Percentiles rank a stretch among this genome's conserved stretches.
Conservation (phyloP, 2,888 invertebrate genomes). For the Chromoteleia sp. region DNA sequence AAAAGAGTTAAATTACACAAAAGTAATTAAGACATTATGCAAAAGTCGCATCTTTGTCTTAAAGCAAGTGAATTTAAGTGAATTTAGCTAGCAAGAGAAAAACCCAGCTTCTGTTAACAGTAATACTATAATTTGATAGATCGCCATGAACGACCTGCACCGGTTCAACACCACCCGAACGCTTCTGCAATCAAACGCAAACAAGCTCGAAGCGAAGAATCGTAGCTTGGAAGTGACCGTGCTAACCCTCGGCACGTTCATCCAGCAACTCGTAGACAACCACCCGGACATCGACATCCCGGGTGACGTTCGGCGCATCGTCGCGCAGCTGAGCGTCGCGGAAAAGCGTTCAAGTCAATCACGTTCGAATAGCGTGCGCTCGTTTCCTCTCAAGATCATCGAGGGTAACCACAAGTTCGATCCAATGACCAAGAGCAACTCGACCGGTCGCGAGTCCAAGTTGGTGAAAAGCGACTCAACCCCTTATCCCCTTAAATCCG, state of each 20-base stretch:
- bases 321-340: slow-evolving; percentile 87
- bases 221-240: slow-evolving; percentile 91
- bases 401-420: slow-evolving; percentile 85
- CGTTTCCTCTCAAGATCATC: slow-evolving; percentile 85
- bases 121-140: slow-evolving; percentile 77
- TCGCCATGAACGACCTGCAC: slow-evolving; percentile 86
- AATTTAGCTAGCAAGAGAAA: no score
- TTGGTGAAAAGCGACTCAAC: slow-evolving; percentile 81
- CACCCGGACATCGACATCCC: slow-evolving; percentile 90
- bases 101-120: no score
- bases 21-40: no score
- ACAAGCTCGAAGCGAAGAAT: slow-evolving; percentile 89
- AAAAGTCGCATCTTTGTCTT: no score
- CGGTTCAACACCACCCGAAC: slow-evolving; percentile 88
- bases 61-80: no score
- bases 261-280: slow-evolving; percentile 89
- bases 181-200: slow-evolving; percentile 87
- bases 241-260: slow-evolving; percentile 89
- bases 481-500: slow-evolving; percentile 83
- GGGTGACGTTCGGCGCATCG: slow-evolving; percentile 90
- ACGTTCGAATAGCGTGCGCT: slow-evolving; percentile 79
- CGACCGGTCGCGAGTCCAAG: slow-evolving; percentile 80
- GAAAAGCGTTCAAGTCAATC: slow-evolving; percentile 80
- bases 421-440: slow-evolving; percentile 80
- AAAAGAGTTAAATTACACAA: no score